Conservation (phyloP, 2,888 invertebrate genomes). For the Cataglyphis cursor region DNA sequence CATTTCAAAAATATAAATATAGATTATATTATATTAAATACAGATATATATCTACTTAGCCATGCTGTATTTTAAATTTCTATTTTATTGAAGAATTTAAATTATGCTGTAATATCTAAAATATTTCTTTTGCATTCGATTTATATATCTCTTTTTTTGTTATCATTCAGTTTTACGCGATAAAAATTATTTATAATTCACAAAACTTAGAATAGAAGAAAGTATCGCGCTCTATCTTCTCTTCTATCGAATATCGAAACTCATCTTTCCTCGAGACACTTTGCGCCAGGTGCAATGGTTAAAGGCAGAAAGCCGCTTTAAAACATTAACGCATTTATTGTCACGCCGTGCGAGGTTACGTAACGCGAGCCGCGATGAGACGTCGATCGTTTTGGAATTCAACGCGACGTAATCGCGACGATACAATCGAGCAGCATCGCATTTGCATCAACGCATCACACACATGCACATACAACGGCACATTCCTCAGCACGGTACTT, state of each 20-base stretch:
- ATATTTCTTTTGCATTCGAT: not conserved
- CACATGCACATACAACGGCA: not conserved
- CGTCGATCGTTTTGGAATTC: not conserved
- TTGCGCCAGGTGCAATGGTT: conserved; percentile 3
- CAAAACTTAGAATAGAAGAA: not conserved
- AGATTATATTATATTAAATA: not conserved
- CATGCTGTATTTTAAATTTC: not conserved
- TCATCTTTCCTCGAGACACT: not conserved
- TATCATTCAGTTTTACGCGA: not conserved
- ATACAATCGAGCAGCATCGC: not conserved
- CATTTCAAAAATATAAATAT: not conserved
- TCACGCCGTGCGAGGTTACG: conserved; percentile 21
- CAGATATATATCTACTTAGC: no score
- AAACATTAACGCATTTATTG: conserved; percentile 31
- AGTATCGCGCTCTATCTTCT: not conserved
- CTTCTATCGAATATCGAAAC: not conserved
- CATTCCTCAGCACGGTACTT: conserved; percentile 71
- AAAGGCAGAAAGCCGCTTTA: not conserved
- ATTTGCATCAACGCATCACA: not conserved
- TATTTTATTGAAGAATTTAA: not conserved
- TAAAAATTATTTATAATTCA: not conserved
- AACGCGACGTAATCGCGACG: conserved; percentile 6
- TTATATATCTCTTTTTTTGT: not conserved
- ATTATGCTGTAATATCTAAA: not conserved
- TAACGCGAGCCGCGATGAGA: conserved; percentile 15